Base-by-base conservation (phyloP, 2,888 invertebrate genomes). In the Caenorhabditis angaria region DNA sequence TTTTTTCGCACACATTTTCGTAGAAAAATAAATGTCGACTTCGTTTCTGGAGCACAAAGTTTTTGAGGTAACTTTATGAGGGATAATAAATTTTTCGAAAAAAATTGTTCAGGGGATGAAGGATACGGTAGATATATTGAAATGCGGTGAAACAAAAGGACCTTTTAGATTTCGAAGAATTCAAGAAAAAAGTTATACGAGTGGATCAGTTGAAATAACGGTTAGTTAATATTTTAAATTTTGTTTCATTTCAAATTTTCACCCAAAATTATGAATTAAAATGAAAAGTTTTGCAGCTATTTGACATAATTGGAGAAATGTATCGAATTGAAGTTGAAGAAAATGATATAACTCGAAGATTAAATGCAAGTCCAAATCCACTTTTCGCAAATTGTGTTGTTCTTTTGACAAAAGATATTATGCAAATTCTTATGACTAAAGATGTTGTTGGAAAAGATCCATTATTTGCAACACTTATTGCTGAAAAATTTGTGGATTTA, bases 321-420 rank as follows among this genome's bases (percentile, higher is more conserved):
- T 61, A 67, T 53, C 54, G 25, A 27, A 32, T 76, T 20, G 64
- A 70, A 18, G 24, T 68, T 20, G 70, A 68, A 24, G 53, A 61
- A 14, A 66, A 68, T 32, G 53, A 59, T 6, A 47, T 76, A 10
- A 59, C 64, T 27, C 18, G 27, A 2, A 41, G 76, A 29, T 61
- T 78, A 28, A 57, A 59, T 22, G 53, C 50, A 14, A 28, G 55
- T 25, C 24, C 63, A 6, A 57, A 51, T n/a, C 70, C 76, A 3
- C 56, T 75, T 14, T 41, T 68, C n/a, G 78, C 78, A 0, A 78
- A 78, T 41, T 78, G 76, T 50, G 76, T 75, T 20, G 41, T 78
- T 48, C 25, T n/a, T 3, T 25, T 14, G 4, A 57, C 61, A 41
- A 50, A 68, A 68, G 65, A n/a, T 8, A 1, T 61, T 10, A 10